Evolutionary conservation across 1,140 invertebrate species (phyloP).

Genomic region (Calycopis cecrops): DNA sequence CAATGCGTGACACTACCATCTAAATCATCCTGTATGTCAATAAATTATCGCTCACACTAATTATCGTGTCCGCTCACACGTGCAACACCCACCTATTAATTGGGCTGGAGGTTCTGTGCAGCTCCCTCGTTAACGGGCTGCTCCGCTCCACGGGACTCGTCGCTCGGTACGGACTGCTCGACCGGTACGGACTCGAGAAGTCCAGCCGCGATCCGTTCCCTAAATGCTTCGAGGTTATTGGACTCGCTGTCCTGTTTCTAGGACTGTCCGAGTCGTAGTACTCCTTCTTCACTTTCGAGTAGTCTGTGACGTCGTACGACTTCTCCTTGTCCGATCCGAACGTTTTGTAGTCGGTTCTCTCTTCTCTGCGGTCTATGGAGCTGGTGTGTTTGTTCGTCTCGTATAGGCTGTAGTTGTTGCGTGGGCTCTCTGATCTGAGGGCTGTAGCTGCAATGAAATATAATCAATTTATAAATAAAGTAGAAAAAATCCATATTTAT

Average conservation of each 20-base stretch:
- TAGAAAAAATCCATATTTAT: too few relatives aligned
- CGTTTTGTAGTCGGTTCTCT: conserved; percentile 61
- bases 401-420: conserved; percentile 59
- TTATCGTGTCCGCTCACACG: conserved; percentile 13
- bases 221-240: conserved; percentile 68
- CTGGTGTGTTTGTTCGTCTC: conserved; percentile 55
- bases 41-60: conserved; percentile 13
- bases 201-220: conserved; percentile 62
- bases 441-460: conserved; percentile 50
- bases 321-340: conserved; percentile 56
- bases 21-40: too few relatives aligned
- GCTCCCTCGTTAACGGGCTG: conserved; percentile 60
- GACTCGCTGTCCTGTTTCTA: conserved; percentile 64
- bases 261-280: conserved; percentile 64
- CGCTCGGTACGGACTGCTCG: conserved; percentile 56
- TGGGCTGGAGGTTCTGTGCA: conserved; percentile 68
- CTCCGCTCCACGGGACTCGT: conserved; percentile 60
- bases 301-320: conserved; percentile 63
- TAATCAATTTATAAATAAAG: too few relatives aligned
- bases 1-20: too few relatives aligned
- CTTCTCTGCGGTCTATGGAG: conserved; percentile 57
- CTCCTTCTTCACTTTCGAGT: conserved; percentile 49
- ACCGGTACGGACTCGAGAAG: conserved; percentile 60
- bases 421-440: conserved; percentile 63
- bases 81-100: conserved; percentile 62